phyloP scores from a whole-genome alignment of 1,140 invertebrate species.

The Epicauta chinensis region DNA sequence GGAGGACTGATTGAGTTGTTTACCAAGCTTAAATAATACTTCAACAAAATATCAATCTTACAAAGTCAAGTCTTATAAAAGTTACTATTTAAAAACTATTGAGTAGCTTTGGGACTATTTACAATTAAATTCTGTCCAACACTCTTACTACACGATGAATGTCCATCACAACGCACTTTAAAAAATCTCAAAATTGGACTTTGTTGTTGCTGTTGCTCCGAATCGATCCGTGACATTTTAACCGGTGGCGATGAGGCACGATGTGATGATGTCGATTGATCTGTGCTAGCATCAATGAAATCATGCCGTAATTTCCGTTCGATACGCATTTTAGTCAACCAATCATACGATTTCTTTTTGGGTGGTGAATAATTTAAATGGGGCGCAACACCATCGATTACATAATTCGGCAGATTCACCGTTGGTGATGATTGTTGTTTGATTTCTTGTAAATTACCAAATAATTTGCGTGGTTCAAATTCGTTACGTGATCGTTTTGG shows the following conservation, averaged over 20 bases:
- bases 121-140: not conserved
- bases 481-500: conserved; percentile 20
- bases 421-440: conserved; percentile 47
- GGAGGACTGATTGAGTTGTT: too few relatives aligned
- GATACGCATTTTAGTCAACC: conserved; percentile 62
- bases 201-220: conserved; percentile 19
- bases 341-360: conserved; percentile 61
- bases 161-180: conserved; percentile 22
- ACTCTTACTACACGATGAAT: not conserved
- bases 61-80: too few relatives aligned
- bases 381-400: conserved; percentile 66
- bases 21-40: too few relatives aligned
- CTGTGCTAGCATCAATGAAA: conserved; percentile 18
- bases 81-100: not conserved
- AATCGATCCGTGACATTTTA: conserved; percentile 21
- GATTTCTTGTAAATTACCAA: conserved; percentile 6
- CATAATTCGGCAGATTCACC: conserved; percentile 69
- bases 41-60: too few relatives aligned
- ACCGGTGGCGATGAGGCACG: conserved; percentile 9
- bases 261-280: conserved; percentile 7
- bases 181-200: conserved; percentile 36
- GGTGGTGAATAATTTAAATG: conserved; percentile 65
- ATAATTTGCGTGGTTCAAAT: conserved; percentile 1
- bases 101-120: not conserved
- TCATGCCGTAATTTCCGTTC: conserved; percentile 44